A percentile compares a stretch with the other conserved stretches of the same genome.
Evolutionary conservation across 2,113 vertebrate genomes (phyloP).

Genomic region (Tretioscincus oriximinensis): DNA sequence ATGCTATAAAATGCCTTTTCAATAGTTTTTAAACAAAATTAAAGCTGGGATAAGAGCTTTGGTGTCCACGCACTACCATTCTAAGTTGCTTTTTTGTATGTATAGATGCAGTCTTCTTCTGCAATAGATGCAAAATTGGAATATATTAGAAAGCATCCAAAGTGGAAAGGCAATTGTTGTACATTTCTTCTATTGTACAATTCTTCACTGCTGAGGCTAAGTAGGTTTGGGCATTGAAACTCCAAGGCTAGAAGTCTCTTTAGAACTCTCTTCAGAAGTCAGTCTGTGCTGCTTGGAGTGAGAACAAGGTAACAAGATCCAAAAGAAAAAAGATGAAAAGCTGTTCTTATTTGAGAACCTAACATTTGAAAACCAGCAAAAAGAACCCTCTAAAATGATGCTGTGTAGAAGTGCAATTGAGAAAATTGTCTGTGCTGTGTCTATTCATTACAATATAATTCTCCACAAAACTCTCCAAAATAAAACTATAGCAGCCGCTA

Average conservation of each 20-base stretch:
- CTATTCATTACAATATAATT: conserved; percentile 27
- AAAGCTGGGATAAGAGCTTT: too few relatives aligned
- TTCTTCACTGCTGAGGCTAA: neutral
- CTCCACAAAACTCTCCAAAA: conserved; percentile 15
- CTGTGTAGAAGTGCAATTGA: neutral
- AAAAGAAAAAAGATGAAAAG: conserved; percentile 2
- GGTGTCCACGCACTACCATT: too few relatives aligned
- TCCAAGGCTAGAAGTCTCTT: neutral
- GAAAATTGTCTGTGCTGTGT: neutral
- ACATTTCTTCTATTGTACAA: neutral
- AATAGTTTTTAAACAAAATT: too few relatives aligned
- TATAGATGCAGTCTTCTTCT: too few relatives aligned
- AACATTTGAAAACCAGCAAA: conserved; percentile 21
- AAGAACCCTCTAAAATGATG: conserved; percentile 19
- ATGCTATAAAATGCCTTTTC: too few relatives aligned
- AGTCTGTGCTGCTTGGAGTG: neutral
- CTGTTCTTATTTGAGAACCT: neutral
- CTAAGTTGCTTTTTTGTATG: too few relatives aligned
- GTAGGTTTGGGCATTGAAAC: neutral
- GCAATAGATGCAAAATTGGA: too few relatives aligned
- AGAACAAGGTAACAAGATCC: neutral
- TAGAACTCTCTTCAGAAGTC: neutral
- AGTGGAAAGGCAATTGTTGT: too few relatives aligned
- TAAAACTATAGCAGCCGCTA: neutral
- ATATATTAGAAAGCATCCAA: too few relatives aligned